Conservation (phyloP, 2,888 invertebrate species). For the Drosophila niveifrons region DNA sequence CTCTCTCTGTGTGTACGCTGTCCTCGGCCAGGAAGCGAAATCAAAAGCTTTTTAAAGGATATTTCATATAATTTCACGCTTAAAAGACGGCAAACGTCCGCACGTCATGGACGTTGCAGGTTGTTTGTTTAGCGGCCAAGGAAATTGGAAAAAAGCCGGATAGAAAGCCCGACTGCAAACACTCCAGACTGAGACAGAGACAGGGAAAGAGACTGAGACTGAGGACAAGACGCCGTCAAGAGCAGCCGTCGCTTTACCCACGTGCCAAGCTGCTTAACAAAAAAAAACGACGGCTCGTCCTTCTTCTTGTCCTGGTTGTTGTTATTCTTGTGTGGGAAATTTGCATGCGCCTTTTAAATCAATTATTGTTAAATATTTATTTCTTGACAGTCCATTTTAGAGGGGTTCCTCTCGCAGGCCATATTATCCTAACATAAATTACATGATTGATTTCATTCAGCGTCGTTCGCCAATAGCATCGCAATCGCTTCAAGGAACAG, state of each 20-base stretch:
- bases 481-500: constrained; percentile 17
- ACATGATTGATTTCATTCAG: constrained; percentile 83
- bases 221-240: constrained; percentile 28
- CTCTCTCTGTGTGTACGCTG: too few relatives aligned
- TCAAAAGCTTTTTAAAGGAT: constrained; percentile 81
- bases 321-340: constrained; percentile 48
- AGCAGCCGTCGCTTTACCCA: constrained; percentile 77
- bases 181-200: constrained; percentile 27
- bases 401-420: constrained; percentile 37
- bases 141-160: constrained; percentile 55
- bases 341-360: constrained; percentile 82
- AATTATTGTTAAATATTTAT: constrained; percentile 82
- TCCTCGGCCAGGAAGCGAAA: constrained; percentile 47
- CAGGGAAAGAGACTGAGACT: neutral
- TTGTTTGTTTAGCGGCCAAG: constrained; percentile 69
- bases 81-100: constrained; percentile 48
- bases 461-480: constrained; percentile 49
- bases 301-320: constrained; percentile 27
- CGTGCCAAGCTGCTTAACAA: constrained; percentile 78
- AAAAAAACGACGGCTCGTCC: constrained; percentile 36
- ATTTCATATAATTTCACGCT: constrained; percentile 76
- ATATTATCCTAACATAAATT: constrained; percentile 82
- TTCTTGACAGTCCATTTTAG: constrained; percentile 73
- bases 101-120: constrained; percentile 28
- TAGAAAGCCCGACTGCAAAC: constrained; percentile 11